Conservation (phyloP, 2,888 invertebrate genomes). For the Dryocosmus kuriphilus region DNA sequence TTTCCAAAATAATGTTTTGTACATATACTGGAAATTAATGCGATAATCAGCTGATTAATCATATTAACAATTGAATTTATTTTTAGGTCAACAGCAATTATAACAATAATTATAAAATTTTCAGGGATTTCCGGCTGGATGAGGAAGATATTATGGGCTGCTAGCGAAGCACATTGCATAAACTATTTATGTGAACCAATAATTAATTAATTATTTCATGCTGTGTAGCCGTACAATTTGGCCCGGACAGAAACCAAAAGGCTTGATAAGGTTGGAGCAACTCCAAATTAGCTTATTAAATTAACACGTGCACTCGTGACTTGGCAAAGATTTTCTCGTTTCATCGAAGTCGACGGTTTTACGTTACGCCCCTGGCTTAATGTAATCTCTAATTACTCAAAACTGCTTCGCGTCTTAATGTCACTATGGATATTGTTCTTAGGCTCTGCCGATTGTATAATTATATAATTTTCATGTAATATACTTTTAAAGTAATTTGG, state of each 20-base stretch:
- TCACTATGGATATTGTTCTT: neutral
- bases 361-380: too few relatives aligned
- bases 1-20: too few relatives aligned
- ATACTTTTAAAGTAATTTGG: too few relatives aligned
- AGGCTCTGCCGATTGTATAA: too few relatives aligned
- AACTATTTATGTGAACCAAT: constrained; percentile 2
- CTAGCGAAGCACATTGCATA: neutral
- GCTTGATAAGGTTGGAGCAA: constrained; percentile 66
- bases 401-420: neutral
- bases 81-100: neutral
- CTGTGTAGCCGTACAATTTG: neutral
- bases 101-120: neutral
- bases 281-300: constrained; percentile 76
- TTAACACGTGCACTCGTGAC: constrained; percentile 66
- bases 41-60: too few relatives aligned
- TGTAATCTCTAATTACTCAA: neutral
- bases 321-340: constrained; percentile 56
- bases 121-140: neutral
- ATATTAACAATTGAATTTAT: neutral
- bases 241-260: constrained; percentile 49
- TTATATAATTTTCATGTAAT: too few relatives aligned
- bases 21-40: too few relatives aligned
- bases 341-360: neutral
- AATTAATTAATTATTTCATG: constrained; percentile 7
- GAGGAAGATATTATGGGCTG: neutral